These are phyloP conservation scores for Capromys pilorides DNA, from an alignment of 2,797 vertebrate genomes.

Conservation along the genomic window DNA sequence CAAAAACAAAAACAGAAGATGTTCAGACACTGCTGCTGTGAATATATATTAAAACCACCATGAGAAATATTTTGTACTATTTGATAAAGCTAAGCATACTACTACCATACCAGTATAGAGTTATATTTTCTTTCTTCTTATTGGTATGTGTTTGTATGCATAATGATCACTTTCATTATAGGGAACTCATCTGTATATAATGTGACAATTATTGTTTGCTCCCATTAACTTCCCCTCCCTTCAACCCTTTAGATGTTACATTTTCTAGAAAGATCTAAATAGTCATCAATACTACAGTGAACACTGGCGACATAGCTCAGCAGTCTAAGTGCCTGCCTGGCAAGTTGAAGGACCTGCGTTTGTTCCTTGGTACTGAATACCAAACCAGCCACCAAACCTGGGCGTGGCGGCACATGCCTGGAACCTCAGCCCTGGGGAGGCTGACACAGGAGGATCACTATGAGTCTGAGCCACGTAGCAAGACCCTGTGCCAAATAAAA, in stretches of 20 bases:
- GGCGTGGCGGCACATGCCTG: no score
- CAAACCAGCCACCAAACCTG: no score
- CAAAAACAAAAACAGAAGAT: background rate
- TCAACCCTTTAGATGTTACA: background rate
- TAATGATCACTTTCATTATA: background rate
- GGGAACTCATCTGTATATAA: background rate
- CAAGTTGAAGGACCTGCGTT: no score
- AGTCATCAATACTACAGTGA: background rate
- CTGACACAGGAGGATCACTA: no score
- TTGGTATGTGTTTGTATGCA: background rate
- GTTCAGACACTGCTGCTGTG: background rate
- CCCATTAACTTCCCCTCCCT: background rate
- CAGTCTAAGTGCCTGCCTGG: no score
- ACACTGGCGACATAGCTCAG: no score
- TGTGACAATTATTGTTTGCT: background rate
- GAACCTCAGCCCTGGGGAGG: no score
- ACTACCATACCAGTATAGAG: background rate
- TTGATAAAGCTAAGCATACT: background rate
- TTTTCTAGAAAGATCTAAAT: background rate
- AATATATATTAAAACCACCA: background rate
- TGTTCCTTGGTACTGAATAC: no score
- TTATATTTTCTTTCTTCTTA: background rate
- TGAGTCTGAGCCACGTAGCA: no score
- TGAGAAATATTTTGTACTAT: background rate
- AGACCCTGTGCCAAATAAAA: no score